A percentile compares a stretch with the other conserved stretches of the same genome.
These are phyloP conservation scores for Triplophysa bombifrons DNA, from an alignment of 2,797 vertebrate genomes.

Conservation along the genomic window DNA sequence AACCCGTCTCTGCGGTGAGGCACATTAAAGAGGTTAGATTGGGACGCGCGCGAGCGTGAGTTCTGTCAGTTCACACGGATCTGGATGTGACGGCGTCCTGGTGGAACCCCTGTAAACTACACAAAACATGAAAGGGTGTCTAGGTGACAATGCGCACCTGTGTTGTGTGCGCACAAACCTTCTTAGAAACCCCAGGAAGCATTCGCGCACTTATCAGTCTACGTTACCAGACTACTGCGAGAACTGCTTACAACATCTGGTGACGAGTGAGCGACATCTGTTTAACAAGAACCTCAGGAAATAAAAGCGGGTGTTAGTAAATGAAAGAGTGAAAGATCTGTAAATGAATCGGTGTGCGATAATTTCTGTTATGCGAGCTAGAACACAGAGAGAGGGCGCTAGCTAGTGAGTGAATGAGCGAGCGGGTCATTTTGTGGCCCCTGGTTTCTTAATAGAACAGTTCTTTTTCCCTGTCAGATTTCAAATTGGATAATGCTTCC, in stretches of 20 bases:
- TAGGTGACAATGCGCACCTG: slow-evolving; percentile 28
- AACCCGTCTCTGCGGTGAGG: background rate
- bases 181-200: background rate
- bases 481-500: slow-evolving; percentile 42
- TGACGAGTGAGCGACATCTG: slow-evolving; percentile 16
- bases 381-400: background rate
- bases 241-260: slow-evolving; percentile 6
- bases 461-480: background rate
- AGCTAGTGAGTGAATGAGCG: background rate
- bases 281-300: background rate
- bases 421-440: slow-evolving; percentile 22
- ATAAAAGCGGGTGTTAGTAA: background rate
- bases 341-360: background rate
- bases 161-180: background rate
- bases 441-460: slow-evolving; percentile 17
- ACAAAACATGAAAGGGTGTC: slow-evolving; percentile 21
- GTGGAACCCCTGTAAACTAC: slow-evolving; percentile 8
- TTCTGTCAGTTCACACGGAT: slow-evolving; percentile 14
- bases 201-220: background rate
- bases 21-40: background rate
- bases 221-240: background rate
- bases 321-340: slow-evolving; percentile 12
- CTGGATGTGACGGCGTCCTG: slow-evolving; percentile 2
- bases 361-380: background rate
- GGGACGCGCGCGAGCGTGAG: background rate